Evolutionary conservation across 2,113 vertebrate genomes (phyloP).

Genomic region (Stercorarius parasiticus): DNA sequence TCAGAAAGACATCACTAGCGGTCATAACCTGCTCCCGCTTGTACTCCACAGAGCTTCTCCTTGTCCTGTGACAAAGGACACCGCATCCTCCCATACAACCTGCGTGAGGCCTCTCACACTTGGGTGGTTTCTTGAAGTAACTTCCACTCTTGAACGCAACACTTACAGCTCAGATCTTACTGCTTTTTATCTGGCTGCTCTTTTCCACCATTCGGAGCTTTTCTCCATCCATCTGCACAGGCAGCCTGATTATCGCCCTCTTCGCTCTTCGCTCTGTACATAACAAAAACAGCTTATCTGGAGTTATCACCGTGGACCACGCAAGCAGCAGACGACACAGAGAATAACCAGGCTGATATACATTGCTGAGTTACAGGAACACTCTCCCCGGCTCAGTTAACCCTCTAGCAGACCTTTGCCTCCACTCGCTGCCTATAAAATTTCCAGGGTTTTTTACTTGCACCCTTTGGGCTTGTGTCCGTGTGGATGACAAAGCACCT

Average conservation of each 20-base stretch:
- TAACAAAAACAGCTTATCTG: slow-evolving; percentile 5
- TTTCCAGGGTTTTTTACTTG: neutral
- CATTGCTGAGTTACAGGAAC: neutral
- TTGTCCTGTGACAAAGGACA: neutral
- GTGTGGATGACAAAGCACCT: neutral
- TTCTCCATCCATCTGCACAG: neutral
- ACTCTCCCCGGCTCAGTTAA: neutral
- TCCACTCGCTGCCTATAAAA: neutral
- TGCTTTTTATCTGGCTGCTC: neutral
- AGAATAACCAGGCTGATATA: neutral
- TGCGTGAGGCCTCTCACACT: neutral
- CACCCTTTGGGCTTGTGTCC: neutral
- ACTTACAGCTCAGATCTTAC: neutral
- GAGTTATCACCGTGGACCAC: neutral
- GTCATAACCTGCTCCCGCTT: neutral
- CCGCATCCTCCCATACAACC: rapidly evolving
- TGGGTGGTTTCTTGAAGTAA: neutral
- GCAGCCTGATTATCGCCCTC: neutral
- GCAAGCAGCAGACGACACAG: neutral
- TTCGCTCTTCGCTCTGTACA: neutral
- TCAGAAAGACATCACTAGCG: neutral
- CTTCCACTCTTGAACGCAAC: neutral
- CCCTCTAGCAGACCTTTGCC: neutral
- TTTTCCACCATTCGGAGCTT: neutral
- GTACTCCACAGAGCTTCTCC: neutral